These are phyloP conservation scores for Pocillopora damicornis DNA, from an alignment of 64 coral and sea anemone genomes.

Conservation along the genomic window DNA sequence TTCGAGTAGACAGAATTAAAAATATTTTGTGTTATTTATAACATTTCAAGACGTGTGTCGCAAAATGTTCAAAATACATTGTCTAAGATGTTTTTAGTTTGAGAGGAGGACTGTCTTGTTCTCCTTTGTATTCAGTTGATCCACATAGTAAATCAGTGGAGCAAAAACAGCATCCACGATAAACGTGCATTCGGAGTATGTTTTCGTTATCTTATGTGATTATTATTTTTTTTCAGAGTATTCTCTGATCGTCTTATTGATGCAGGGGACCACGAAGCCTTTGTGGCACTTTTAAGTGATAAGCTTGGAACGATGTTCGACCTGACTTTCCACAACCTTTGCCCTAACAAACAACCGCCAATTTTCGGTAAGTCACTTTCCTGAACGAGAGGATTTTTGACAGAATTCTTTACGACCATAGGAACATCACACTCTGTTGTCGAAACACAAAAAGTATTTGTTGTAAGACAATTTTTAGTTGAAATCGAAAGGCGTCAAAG, in stretches of 20 bases:
- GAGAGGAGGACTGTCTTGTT: too few species aligned
- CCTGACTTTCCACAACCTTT: slow-evolving; percentile 97
- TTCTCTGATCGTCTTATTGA: slow-evolving; percentile 95
- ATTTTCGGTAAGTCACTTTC: slow-evolving; percentile 87
- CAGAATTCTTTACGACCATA: too few species aligned
- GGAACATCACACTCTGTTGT: too few species aligned
- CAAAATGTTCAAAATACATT: too few species aligned
- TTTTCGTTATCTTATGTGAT: not conserved
- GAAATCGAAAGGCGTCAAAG: too few species aligned
- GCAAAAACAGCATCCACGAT: not conserved
- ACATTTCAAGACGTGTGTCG: too few species aligned
- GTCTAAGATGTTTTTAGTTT: too few species aligned
- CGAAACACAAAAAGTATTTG: too few species aligned
- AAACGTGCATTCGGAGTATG: not conserved
- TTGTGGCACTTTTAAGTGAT: slow-evolving; percentile 87
- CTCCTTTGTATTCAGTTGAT: too few species aligned
- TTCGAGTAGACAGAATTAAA: too few species aligned
- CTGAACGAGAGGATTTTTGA: not conserved
- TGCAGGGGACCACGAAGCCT: slow-evolving; percentile 64
- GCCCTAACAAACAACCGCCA: slow-evolving; percentile 91
- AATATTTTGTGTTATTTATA: too few species aligned
- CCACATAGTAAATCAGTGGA: not conserved
- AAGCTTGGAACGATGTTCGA: slow-evolving; percentile 99
- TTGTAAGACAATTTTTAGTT: too few species aligned
- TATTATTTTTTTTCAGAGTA: slow-evolving; percentile 62